phyloP scores from a whole-genome alignment of 2,113 vertebrate species.

The Talpa occidentalis region DNA sequence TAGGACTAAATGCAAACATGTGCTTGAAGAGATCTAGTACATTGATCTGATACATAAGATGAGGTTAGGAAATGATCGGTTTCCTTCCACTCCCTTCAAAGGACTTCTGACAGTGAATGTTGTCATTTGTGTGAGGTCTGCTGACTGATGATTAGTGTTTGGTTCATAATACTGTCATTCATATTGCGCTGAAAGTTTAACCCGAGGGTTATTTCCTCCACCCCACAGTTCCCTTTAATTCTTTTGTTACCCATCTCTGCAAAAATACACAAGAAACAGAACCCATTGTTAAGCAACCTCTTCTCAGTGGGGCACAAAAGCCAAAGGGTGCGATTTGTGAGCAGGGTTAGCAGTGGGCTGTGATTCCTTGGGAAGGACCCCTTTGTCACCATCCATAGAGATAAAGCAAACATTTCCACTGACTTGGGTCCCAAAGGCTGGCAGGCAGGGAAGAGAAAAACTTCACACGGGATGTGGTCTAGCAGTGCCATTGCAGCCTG shows the following conservation, averaged over 20 bases:
- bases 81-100: background rate
- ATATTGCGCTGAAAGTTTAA: background rate
- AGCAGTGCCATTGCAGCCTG: background rate
- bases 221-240: background rate
- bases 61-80: background rate
- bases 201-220: background rate
- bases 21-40: background rate
- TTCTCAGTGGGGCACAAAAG: background rate
- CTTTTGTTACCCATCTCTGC: background rate
- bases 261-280: background rate
- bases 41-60: accelerated
- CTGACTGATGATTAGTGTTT: background rate
- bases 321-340: background rate
- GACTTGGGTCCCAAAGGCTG: background rate
- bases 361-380: background rate
- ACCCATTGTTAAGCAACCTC: background rate
- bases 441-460: background rate
- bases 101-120: background rate
- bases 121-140: background rate
- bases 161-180: background rate
- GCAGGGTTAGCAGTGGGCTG: background rate
- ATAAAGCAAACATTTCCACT: background rate
- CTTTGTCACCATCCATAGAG: background rate
- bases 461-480: background rate
- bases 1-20: background rate